These are phyloP conservation scores for Sycophila texana DNA, from an alignment of 2,888 invertebrate species.

Conservation along the genomic window DNA sequence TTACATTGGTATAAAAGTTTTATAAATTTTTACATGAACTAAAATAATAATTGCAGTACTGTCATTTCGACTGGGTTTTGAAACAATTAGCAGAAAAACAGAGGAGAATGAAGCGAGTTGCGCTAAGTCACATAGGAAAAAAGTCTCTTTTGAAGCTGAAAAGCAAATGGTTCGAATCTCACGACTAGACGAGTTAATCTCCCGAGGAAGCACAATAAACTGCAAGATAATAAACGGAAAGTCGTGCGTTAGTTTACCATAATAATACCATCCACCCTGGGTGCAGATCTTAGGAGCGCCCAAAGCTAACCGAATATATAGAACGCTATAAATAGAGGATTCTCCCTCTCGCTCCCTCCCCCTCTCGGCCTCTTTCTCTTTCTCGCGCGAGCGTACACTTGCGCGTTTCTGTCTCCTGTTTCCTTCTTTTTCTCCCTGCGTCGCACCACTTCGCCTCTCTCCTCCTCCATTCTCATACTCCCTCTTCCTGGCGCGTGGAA, in stretches of 20 bases:
- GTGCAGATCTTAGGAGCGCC: conserved; percentile 64
- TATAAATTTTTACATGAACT: neutral
- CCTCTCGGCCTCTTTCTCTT: conserved; percentile 41
- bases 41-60: conserved; percentile 22
- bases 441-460: conserved; percentile 45
- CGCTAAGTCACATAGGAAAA: conserved; percentile 30
- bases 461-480: conserved; percentile 54
- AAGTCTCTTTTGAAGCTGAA: conserved; percentile 25
- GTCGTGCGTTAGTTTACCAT: conserved; percentile 69
- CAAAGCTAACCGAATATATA: conserved; percentile 70
- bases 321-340: conserved; percentile 70
- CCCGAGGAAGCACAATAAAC: conserved; percentile 73
- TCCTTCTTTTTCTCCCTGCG: conserved; percentile 42
- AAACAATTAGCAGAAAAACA: conserved; percentile 5
- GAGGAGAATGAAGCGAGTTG: neutral
- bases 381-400: conserved; percentile 25
- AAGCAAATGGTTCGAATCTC: conserved; percentile 60
- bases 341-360: conserved; percentile 45
- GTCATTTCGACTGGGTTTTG: too few relatives aligned
- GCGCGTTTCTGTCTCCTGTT: conserved; percentile 54
- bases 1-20: neutral
- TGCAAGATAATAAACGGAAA: conserved; percentile 72
- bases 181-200: conserved; percentile 72
- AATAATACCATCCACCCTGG: conserved; percentile 69
- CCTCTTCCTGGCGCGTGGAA: conserved; percentile 54